A percentile compares a stretch with the other conserved stretches of the same genome.
Evolutionary conservation across 2,113 vertebrate species (phyloP).

Genomic region (Rafetus swinhoei): DNA sequence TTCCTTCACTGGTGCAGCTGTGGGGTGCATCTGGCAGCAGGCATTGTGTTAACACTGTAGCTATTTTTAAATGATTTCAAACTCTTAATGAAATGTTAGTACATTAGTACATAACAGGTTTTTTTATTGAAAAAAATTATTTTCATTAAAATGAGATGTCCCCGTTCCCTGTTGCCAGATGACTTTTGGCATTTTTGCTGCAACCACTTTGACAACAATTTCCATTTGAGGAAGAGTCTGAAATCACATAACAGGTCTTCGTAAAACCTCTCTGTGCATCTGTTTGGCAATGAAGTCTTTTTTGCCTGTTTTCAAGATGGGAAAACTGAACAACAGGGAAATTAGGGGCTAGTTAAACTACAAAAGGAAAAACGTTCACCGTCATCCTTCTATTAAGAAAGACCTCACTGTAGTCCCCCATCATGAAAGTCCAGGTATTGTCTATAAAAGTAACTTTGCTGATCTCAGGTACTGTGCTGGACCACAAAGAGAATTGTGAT

Average conservation of each 20-base stretch:
- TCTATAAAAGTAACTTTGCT: background rate
- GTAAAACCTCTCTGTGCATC: background rate
- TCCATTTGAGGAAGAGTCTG: background rate
- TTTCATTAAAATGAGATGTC: constrained; percentile 7
- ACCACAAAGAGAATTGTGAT: background rate
- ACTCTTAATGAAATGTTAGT: constrained; percentile 15
- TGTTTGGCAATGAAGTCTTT: background rate
- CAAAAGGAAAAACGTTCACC: background rate
- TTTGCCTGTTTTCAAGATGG: background rate
- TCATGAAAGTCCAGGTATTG: background rate
- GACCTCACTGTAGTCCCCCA: background rate
- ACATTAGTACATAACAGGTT: background rate
- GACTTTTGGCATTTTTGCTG: background rate
- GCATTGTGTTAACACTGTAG: background rate
- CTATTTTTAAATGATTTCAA: constrained; percentile 15
- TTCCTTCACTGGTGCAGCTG: constrained; percentile 56
- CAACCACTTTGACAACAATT: background rate
- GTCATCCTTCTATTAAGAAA: background rate
- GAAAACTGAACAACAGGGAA: background rate
- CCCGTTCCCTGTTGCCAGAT: background rate
- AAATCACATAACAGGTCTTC: background rate
- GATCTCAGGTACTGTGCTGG: background rate
- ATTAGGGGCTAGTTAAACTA: background rate
- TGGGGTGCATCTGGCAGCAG: constrained; percentile 49
- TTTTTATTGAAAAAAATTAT: background rate